phyloP scores from a whole-genome alignment of 2,113 vertebrate genomes.

The Mastomys coucha region DNA sequence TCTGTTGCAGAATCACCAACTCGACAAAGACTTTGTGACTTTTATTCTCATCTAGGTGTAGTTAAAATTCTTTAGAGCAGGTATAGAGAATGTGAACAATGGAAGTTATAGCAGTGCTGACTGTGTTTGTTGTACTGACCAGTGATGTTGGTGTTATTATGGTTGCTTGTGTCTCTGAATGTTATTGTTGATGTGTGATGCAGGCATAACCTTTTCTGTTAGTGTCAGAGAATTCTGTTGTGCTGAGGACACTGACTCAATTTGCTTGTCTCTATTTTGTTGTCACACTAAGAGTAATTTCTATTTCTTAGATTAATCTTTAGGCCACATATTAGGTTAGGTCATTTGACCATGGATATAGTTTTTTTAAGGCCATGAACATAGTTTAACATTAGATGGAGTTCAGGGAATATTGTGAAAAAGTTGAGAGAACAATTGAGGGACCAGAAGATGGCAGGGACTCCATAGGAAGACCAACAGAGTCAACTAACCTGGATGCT shows the following conservation, averaged over 20 bases:
- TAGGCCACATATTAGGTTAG: not conserved
- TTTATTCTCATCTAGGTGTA: not conserved
- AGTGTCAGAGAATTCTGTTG: not conserved
- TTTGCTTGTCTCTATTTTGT: not conserved
- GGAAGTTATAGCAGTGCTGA: not conserved
- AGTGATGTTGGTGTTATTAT: not conserved
- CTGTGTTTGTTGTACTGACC: not conserved
- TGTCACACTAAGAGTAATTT: not conserved
- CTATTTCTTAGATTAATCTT: not conserved
- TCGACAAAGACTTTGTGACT: not conserved
- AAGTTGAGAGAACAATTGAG: too few relatives aligned
- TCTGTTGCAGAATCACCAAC: not conserved
- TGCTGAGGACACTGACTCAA: not conserved
- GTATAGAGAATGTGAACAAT: not conserved
- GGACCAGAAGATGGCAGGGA: too few relatives aligned
- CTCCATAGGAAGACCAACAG: too few relatives aligned
- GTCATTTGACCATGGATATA: not conserved
- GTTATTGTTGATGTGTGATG: not conserved
- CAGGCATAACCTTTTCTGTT: not conserved
- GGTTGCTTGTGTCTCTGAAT: not conserved
- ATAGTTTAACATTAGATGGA: too few relatives aligned
- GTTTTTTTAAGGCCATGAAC: not conserved
- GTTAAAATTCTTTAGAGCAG: not conserved
- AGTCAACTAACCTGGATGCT: too few relatives aligned
- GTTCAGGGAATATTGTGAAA: too few relatives aligned